Evolutionary conservation across 2,797 vertebrate genomes (phyloP), one percentile per base, ranked within the genome.

Genomic region (Sebastes cheni): DNA sequence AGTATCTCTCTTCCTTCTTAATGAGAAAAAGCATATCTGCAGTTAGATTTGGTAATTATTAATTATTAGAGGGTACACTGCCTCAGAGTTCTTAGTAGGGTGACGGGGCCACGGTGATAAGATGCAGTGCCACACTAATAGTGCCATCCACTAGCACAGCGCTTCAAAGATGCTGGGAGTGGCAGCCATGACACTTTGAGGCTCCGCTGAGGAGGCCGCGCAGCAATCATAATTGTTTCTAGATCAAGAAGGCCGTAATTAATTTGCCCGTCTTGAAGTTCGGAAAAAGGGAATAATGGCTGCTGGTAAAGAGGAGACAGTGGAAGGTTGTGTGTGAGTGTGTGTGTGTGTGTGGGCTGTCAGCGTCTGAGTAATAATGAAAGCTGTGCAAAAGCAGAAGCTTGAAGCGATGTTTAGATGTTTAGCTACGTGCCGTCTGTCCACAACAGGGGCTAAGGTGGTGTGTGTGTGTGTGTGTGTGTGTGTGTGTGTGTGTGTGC

Each of bases 171-270:
- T 72, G 68, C 75, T 82, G 91, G 88, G 89, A 92, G 90, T 89
- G 90, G 86, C 88, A 90, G 82, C 84, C 81, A 71, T 89, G 86
- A 86, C 88, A 91, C 89, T 92, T 90, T 82, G 88, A 94, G 86
- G 86, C 82, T 88, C 76, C 5, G 69, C 84, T 39, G 83, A 93
- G 91, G 89, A 94, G 83, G 83, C 90, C 72, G 69, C 23, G 85
- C 79, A 79, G 86, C 85, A 93, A 95, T 94, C 83, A 87, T 93
- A 92, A 91, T 91, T 93, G 92, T 94, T 94, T 95, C 93, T 84
- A 93, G 93, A 95, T 95, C 90, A 96, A 95, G 91, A 89, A 94
- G 89, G 84, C 87, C 92, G 54, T 92, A 94, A 95, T 96, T 95
- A 95, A 94, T 95, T 95, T 89, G 64, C 86, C 83, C 87, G 91